Evolutionary conservation across 1,140 invertebrate species (phyloP), one percentile per base, ranked within the genome.

Genomic region (Zaprionus tsacasi): DNA sequence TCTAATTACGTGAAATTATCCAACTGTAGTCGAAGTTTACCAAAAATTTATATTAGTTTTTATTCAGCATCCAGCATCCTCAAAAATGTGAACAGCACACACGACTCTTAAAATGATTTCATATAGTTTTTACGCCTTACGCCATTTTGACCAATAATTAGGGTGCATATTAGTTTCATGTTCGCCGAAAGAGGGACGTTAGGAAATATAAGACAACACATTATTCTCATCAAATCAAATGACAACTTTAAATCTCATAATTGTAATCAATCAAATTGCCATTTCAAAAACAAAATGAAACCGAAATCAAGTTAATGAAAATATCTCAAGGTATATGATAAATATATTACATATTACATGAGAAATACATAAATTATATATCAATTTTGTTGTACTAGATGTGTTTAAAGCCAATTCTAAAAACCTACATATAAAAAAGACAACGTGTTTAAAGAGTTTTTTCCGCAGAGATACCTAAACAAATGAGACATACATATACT

Each of bases 351-450:
- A 77, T 83, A 83, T 58, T 48, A 63, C 60, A 70, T 60, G 52
- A 69, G 36, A 52, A 36, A 58, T 33, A 48, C 56, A 70, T 69
- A 79, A 65, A 78, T 68, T 57, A 58, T 63, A 75, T 70, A 76
- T 80, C 73, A 74, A 74, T 88, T 87, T 77, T 58, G 82, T 87
- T 87, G 48, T 75, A 83, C 64, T 88, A 87, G 85, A 80, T 87
- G 83, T 78, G 75, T 88, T 79, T 77, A 21, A 69, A 81, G 56
- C 25, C 60, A 68, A 75, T 56, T n/a, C 54, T 40, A 61, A 70
- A 76, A 64, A 66, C 33, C 36, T 17, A 56, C 59, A 76, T 56
- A 74, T 72, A 61, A 71, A 63, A 76, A 48, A 35, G 59, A 35
- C 52, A 25, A 67, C 59, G 43, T 64, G 58, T 74, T 57, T 21